Percentiles rank a stretch among this genome's conserved stretches.
phyloP scores from a whole-genome alignment of 2,888 invertebrate genomes.

The Eulithis testata region DNA sequence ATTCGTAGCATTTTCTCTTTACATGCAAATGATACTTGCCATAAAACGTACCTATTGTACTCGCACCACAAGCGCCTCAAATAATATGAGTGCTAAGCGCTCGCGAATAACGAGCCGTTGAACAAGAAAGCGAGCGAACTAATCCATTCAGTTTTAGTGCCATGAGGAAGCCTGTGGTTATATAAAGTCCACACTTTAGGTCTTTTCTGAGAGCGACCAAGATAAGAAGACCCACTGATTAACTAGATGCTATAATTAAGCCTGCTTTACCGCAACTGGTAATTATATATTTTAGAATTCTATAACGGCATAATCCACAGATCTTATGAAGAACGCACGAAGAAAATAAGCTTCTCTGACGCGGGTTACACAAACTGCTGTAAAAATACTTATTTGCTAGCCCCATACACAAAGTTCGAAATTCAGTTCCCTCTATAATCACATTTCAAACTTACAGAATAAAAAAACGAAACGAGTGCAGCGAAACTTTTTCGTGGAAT shows the following conservation, averaged over 20 bases:
- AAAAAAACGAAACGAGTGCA: conserved; percentile 48
- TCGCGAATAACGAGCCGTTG: conserved; percentile 45
- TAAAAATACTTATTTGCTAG: not conserved
- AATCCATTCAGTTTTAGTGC: conserved; percentile 39
- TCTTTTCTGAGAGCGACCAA: too few species aligned
- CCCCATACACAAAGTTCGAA: conserved; percentile 5
- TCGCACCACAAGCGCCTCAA: conserved; percentile 51
- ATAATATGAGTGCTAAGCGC: conserved; percentile 55
- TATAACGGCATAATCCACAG: too few species aligned
- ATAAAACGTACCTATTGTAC: conserved; percentile 60
- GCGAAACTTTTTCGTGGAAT: conserved; percentile 48
- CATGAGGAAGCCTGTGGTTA: not conserved
- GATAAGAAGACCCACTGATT: too few species aligned
- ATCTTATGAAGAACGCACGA: too few species aligned
- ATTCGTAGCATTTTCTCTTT: conserved; percentile 64
- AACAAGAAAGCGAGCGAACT: conserved; percentile 39
- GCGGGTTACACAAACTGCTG: too few species aligned
- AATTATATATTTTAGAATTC: too few species aligned
- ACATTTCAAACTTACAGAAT: conserved; percentile 44
- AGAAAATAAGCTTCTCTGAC: too few species aligned
- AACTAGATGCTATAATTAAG: too few species aligned
- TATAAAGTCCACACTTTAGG: too few species aligned
- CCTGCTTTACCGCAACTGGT: too few species aligned
- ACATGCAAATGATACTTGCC: conserved; percentile 65
- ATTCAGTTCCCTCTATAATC: conserved; percentile 41